Evolutionary conservation across 2,113 vertebrate species (phyloP).

Genomic region (Lipotes vexillifer): DNA sequence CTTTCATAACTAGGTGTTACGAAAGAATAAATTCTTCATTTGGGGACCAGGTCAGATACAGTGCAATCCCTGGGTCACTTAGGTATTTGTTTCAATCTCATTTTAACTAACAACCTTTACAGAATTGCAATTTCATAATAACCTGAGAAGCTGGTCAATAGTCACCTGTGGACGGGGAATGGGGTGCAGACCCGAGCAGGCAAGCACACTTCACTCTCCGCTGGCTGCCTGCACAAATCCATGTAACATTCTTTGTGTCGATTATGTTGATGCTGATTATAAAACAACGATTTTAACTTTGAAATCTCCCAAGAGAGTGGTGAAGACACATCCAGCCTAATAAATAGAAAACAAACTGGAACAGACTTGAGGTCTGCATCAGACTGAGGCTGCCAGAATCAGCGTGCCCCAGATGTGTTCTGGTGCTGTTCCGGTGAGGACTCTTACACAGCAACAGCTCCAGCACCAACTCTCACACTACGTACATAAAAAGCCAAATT

Average conservation of each 20-base stretch:
- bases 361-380: background rate
- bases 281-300: conserved; percentile 44
- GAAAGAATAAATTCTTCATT: background rate
- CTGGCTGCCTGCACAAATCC: background rate
- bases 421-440: background rate
- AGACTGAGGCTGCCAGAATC: background rate
- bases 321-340: background rate
- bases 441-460: background rate
- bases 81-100: background rate
- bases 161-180: accelerated
- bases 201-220: background rate
- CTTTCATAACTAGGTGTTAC: too few relatives aligned
- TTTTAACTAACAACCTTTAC: background rate
- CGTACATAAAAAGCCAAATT: background rate
- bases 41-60: background rate
- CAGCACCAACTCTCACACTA: background rate
- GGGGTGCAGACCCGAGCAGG: background rate
- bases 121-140: background rate
- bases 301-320: conserved; percentile 22
- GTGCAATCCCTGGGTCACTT: background rate
- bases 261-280: conserved; percentile 50
- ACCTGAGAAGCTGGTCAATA: background rate
- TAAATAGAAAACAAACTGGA: conserved; percentile 34
- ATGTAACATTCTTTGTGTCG: background rate
- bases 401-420: background rate